Evolutionary conservation across 2,113 vertebrate genomes (phyloP).

Genomic region (Pomatorhinus ruficollis): DNA sequence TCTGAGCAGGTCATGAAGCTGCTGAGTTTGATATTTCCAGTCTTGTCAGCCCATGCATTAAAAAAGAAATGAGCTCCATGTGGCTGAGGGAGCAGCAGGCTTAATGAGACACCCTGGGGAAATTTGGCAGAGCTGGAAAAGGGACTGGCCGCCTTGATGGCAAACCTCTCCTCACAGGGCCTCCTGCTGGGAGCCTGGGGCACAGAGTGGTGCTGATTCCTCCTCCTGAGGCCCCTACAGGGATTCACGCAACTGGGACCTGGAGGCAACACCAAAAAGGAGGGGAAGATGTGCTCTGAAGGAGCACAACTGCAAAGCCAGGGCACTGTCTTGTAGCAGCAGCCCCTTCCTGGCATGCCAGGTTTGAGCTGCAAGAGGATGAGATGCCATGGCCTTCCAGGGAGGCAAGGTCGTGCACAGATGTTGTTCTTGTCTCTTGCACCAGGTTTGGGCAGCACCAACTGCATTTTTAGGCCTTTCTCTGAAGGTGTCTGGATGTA

Average conservation of each 20-base stretch:
- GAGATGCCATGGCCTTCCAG: accelerated
- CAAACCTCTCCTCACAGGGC: not conserved
- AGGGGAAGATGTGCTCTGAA: not conserved
- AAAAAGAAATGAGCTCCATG: not conserved
- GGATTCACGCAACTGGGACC: not conserved
- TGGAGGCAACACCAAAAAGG: not conserved
- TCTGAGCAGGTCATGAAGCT: not conserved
- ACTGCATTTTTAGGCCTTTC: not conserved
- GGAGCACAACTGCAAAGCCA: not conserved
- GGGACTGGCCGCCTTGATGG: not conserved
- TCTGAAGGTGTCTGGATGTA: not conserved
- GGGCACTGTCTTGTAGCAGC: not conserved
- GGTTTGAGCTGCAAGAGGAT: not conserved
- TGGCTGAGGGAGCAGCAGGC: not conserved
- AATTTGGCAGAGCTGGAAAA: not conserved
- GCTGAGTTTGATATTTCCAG: slow-evolving; percentile 43
- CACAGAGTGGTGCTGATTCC: not conserved
- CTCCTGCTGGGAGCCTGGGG: not conserved
- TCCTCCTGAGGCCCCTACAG: accelerated
- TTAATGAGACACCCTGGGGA: slow-evolving; percentile 47
- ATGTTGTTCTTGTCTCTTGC: not conserved
- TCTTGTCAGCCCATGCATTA: not conserved
- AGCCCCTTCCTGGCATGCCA: not conserved
- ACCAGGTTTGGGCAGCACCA: not conserved
- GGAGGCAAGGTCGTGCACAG: not conserved